phyloP scores from a whole-genome alignment of 2,888 invertebrate genomes.

The Tenthredo scrophulariae region DNA sequence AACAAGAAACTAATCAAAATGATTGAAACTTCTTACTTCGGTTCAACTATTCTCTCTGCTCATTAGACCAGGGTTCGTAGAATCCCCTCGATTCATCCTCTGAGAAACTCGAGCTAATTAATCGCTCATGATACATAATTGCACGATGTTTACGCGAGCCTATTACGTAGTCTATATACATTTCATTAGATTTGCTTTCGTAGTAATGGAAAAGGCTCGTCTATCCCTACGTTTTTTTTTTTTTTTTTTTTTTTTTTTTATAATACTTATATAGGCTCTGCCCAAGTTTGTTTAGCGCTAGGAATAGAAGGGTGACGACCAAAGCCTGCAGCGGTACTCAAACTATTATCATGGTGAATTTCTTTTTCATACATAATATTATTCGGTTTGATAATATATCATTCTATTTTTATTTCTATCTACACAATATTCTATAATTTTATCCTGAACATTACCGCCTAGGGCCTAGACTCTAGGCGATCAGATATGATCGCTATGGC shows the following conservation, averaged over 20 bases:
- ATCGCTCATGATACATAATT: background rate
- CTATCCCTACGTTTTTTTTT: background rate
- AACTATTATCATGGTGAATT: background rate
- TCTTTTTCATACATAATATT: background rate
- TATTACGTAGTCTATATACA: background rate
- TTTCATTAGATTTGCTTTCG: background rate
- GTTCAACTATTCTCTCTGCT: background rate
- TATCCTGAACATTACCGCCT: too few species aligned
- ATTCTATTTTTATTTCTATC: too few species aligned
- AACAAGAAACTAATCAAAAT: too few species aligned
- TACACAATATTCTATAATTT: too few species aligned
- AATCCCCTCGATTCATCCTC: background rate
- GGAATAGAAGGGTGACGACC: slow-evolving; percentile 5
- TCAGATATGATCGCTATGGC: too few species aligned
- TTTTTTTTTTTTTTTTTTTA: background rate
- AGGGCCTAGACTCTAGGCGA: too few species aligned
- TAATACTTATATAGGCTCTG: background rate
- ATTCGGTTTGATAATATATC: background rate
- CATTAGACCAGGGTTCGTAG: background rate
- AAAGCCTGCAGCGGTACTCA: slow-evolving; percentile 7
- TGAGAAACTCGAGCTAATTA: background rate
- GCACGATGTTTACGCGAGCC: background rate
- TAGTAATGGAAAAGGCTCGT: background rate
- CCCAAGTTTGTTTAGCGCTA: slow-evolving; percentile 27
- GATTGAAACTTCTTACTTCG: background rate